Conservation (phyloP, 2,888 invertebrate genomes). For the Chorisops tibialis region DNA sequence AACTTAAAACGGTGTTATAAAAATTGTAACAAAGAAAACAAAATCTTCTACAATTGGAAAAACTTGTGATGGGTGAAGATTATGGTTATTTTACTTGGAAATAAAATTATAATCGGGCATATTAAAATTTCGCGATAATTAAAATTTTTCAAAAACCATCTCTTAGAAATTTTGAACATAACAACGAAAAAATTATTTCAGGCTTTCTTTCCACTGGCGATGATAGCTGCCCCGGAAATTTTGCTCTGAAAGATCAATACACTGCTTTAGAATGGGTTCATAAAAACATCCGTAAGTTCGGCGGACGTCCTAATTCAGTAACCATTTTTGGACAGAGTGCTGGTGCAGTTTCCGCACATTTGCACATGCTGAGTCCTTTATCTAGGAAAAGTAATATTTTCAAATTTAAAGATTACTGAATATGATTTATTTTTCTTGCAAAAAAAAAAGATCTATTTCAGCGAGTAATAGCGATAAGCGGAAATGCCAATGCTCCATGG, state of each 20-base stretch:
- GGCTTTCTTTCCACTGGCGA: conserved; percentile 55
- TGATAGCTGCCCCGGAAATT: conserved; percentile 53
- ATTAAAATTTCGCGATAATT: too few species aligned
- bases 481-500: conserved; percentile 53
- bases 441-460: conserved; percentile 54
- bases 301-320: conserved; percentile 50
- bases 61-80: too few species aligned
- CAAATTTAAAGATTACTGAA: too few species aligned
- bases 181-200: too few species aligned
- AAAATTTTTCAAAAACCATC: too few species aligned
- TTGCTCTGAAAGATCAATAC: conserved; percentile 55
- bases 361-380: conserved; percentile 53
- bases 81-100: too few species aligned
- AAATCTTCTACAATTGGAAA: too few species aligned
- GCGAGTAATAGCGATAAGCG: conserved; percentile 53
- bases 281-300: conserved; percentile 51
- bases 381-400: conserved; percentile 41
- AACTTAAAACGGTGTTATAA: too few species aligned
- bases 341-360: conserved; percentile 53
- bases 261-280: conserved; percentile 53
- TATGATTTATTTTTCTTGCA: conserved; percentile 27
- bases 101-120: too few species aligned
- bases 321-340: conserved; percentile 56
- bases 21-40: too few species aligned
- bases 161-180: too few species aligned